Evolutionary conservation across 2,888 invertebrate species (phyloP), one percentile per base, ranked within the genome.

Genomic region (Leptogaster cylindrica): DNA sequence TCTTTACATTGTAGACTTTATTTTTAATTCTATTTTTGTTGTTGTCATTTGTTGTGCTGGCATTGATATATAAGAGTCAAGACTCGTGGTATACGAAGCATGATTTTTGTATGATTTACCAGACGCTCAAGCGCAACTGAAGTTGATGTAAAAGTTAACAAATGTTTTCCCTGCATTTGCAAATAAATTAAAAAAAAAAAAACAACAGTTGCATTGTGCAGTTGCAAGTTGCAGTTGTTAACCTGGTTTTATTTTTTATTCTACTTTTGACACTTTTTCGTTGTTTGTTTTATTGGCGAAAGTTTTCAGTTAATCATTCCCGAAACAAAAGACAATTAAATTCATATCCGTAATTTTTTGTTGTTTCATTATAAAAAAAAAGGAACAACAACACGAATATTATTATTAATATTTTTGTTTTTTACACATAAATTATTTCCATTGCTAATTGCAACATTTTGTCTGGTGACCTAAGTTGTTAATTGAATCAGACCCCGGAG

Each of bases 1-100:
- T 71, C 72, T 70, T 69, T n/a, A n/a, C n/a, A n/a, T n/a, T n/a
- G n/a, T n/a, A n/a, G 68, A 66, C 68, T 31, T 63, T 28, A 44
- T 65, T 67, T 65, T 67, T 44, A n/a, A n/a, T n/a, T 52, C 50
- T 51, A 55, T 44, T 61, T 28, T n/a, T n/a, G n/a, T n/a, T 61
- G 44, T 52, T n/a, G 39, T 68, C 52, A 41, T 52, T n/a, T 27
- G 23, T 39, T 66, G 52, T 20, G 10, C 39, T 28, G 65, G 28
- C 66, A 67, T 65, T 67, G 71, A 70, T 67, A 61, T 61, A n/a
- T n/a, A n/a, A n/a, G n/a, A n/a, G n/a, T n/a, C n/a, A n/a, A n/a
- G 28, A 61, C 44, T 61, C 44, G 61, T 61, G 61, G 41, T n/a
- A n/a, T n/a, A n/a, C n/a, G 28, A 44, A 25, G 61, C 61, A 61